These are phyloP conservation scores for Sorex maritimensis DNA, from an alignment of 2,797 vertebrate species.

Conservation along the genomic window DNA sequence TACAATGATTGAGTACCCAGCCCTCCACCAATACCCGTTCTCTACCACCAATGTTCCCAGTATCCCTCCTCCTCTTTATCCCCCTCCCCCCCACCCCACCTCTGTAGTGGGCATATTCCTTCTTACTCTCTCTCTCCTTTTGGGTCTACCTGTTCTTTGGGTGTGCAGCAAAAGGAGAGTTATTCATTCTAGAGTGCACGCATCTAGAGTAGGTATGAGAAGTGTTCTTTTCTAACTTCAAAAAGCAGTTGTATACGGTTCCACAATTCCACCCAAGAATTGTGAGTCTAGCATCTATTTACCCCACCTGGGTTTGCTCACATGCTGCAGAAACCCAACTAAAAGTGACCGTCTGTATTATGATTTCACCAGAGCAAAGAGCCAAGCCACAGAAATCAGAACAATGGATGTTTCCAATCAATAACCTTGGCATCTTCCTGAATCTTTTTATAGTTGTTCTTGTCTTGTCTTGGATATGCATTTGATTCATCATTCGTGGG, in stretches of 20 bases:
- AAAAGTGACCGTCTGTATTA: constrained; percentile 16
- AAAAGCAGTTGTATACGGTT: constrained; percentile 43
- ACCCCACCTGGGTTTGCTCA: constrained; percentile 30
- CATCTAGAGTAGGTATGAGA: constrained; percentile 23
- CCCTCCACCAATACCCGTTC: no score
- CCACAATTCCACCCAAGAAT: constrained; percentile 32
- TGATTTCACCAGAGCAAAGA: constrained; percentile 66
- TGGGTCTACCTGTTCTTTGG: not conserved
- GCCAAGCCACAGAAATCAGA: constrained; percentile 66
- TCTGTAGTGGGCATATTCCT: no score
- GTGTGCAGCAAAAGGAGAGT: not conserved
- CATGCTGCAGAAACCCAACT: constrained; percentile 29
- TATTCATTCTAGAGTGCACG: not conserved
- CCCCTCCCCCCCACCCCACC: no score
- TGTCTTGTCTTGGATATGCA: constrained; percentile 75
- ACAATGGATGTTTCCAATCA: constrained; percentile 83
- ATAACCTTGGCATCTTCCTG: constrained; percentile 82
- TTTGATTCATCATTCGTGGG: constrained; percentile 75
- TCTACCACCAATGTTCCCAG: no score
- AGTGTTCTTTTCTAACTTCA: constrained; percentile 48
- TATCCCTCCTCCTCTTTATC: no score
- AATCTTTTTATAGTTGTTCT: constrained; percentile 84
- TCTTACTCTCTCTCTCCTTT: no score
- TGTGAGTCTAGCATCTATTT: constrained; percentile 14
- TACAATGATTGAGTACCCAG: no score